Conservation (phyloP, 2,888 invertebrate genomes). For the Ferrisia virgata region DNA sequence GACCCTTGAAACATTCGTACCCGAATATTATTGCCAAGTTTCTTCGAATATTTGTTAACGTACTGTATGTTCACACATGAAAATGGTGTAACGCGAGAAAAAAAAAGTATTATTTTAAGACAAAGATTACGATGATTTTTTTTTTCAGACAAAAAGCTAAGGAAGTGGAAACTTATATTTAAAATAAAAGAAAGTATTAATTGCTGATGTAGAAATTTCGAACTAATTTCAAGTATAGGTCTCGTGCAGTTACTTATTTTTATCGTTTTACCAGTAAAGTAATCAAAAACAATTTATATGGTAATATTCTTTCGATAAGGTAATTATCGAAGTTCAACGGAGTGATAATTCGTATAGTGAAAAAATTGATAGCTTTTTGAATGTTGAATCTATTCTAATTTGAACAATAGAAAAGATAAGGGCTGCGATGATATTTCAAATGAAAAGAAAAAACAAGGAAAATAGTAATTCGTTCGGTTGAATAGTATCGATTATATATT, state of each 20-base stretch:
- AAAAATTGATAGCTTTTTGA: background rate
- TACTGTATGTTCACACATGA: background rate
- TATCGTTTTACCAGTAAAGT: too few species aligned
- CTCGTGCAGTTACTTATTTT: too few species aligned
- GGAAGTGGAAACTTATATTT: background rate
- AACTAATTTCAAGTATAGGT: too few species aligned
- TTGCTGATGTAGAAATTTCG: background rate
- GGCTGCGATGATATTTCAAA: background rate
- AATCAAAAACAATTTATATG: too few species aligned
- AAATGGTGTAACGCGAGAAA: background rate
- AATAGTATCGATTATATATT: background rate
- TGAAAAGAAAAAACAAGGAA: background rate
- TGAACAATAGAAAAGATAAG: background rate
- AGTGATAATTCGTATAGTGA: background rate
- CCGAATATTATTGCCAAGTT: background rate
- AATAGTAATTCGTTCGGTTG: background rate
- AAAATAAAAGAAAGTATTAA: background rate
- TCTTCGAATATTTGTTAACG: background rate
- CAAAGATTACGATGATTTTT: background rate
- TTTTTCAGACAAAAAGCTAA: background rate
- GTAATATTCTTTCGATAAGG: background rate
- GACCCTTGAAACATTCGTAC: background rate
- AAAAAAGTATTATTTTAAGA: background rate
- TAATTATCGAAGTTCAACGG: background rate
- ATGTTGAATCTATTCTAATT: background rate